Conservation (phyloP, 2,113 vertebrate species). For the Phasianus colchicus region DNA sequence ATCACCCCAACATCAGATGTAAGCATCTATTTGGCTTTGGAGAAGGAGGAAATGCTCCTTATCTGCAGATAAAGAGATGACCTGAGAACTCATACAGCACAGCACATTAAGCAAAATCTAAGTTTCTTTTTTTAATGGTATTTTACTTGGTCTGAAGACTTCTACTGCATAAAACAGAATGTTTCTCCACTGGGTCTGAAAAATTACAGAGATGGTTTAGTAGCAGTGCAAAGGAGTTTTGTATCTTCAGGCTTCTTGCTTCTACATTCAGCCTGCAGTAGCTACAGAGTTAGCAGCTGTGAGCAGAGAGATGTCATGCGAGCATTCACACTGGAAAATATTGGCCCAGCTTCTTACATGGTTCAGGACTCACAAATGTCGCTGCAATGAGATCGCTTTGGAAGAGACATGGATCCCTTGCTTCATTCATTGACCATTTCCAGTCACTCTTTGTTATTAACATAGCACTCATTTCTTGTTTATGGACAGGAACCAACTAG, state of each 20-base stretch:
- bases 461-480: fast-evolving
- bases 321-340: not conserved
- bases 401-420: not conserved
- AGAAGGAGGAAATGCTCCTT: not conserved
- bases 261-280: conserved; percentile 45
- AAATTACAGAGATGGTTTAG: not conserved
- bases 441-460: not conserved
- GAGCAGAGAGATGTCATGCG: not conserved
- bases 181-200: not conserved
- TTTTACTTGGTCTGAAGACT: not conserved
- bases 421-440: not conserved
- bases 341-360: not conserved
- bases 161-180: not conserved
- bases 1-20: not conserved
- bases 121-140: not conserved
- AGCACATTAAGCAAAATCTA: not conserved
- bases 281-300: conserved; percentile 48
- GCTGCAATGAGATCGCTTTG: not conserved
- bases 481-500: not conserved
- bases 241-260: conserved; percentile 52
- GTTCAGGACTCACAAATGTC: not conserved
- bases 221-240: conserved; percentile 33
- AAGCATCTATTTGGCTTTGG: not conserved
- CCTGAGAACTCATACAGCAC: not conserved
- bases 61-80: not conserved